Evolutionary conservation across 1,140 invertebrate genomes (phyloP).

Genomic region (Luehdorfia chinensis): DNA sequence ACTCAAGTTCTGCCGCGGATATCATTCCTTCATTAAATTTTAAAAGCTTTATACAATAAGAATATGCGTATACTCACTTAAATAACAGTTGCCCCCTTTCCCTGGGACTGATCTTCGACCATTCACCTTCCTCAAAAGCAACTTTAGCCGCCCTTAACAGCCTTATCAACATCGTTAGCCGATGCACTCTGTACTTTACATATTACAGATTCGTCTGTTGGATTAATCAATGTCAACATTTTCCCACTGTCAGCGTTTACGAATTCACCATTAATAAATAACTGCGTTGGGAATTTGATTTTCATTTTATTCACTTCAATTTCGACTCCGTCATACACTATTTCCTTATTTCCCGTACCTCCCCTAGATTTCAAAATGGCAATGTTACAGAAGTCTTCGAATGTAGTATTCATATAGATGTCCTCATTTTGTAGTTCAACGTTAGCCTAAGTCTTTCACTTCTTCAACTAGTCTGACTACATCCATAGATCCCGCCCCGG

Average conservation of each 20-base stretch:
- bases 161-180: conserved; percentile 89
- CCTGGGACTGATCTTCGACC: conserved; percentile 91
- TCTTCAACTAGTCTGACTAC: conserved; percentile 96
- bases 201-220: conserved; percentile 89
- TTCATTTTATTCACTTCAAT: conserved; percentile 90
- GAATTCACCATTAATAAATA: conserved; percentile 95
- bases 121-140: conserved; percentile 92
- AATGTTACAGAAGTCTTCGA: conserved; percentile 86
- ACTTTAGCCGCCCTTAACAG: conserved; percentile 90
- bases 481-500: conserved; percentile 97
- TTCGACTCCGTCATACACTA: conserved; percentile 86
- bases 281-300: conserved; percentile 90
- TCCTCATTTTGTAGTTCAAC: conserved; percentile 91
- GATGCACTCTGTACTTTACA: conserved; percentile 88
- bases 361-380: conserved; percentile 84
- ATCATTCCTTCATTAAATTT: no score
- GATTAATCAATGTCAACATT: conserved; percentile 87
- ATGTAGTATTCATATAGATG: conserved; percentile 94
- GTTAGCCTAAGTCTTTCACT: conserved; percentile 87
- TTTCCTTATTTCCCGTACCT: conserved; percentile 63
- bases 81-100: conserved; percentile 87
- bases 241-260: conserved; percentile 85
- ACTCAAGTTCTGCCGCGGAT: no score
- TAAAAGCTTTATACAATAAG: no score
- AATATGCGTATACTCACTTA: conserved; percentile 72